Evolutionary conservation across 1,140 invertebrate genomes (phyloP), one percentile per base, ranked within the genome.

Genomic region (Tetramorium alpestre): DNA sequence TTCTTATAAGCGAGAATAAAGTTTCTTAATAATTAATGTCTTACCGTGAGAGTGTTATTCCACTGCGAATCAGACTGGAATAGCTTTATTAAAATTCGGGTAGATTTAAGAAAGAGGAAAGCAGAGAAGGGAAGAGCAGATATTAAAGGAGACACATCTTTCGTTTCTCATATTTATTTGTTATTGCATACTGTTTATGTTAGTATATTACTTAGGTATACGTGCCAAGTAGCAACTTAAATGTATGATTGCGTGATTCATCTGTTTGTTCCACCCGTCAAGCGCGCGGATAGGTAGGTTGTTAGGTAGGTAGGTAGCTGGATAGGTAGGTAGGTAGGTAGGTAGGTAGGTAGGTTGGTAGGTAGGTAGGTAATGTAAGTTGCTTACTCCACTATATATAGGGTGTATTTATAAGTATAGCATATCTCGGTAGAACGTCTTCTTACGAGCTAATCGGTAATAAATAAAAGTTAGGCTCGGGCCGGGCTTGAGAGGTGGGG

Each of bases 161-260:
- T 93, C 76, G 92, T 94, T 94, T 94, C 92, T 94, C 92, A 95
- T 94, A 93, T 95, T 95, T 95, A 95, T 94, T 88, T 95, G 94
- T 95, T 95, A 95, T 95, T 95, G 95, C 94, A 95, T 95, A 95
- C 94, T 95, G 94, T 95, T 95, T 95, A 95, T 94, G 95, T 95
- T 95, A 95, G 94, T 94, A 95, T 95, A 95, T 95, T 95, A 95
- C 95, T 95, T 95, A 95, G 94, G 92, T 95, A 95, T 95, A 95
- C 93, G 95, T 95, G 94, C 95, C 94, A 95, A 95, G 93, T 95
- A 95, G 95, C 94, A 95, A 95, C 95, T 95, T 95, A 95, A 95
- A 95, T 94, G 93, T 95, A 95, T 95, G 94, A 95, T 95, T 95
- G 94, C 95, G 95, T 95, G 95, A 94, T 95, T 95, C 85, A 91